These are phyloP conservation scores for Dromas ardeola DNA, from an alignment of 2,113 vertebrate genomes.

Conservation along the genomic window DNA sequence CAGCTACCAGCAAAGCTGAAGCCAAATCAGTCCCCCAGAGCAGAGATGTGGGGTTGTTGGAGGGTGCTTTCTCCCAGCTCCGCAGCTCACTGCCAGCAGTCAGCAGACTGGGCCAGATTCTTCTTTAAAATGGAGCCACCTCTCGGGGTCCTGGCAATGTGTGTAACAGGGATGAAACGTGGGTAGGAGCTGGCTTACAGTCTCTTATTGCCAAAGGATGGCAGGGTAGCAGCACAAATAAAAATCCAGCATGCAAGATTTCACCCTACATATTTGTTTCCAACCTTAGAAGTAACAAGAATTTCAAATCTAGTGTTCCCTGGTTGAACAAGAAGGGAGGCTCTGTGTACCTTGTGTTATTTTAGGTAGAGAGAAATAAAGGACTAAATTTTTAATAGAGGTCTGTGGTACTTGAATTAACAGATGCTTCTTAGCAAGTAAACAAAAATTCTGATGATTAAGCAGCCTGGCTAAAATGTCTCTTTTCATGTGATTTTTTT, in stretches of 20 bases:
- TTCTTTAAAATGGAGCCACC: background rate
- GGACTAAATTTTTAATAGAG: background rate
- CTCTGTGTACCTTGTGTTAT: background rate
- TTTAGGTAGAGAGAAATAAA: background rate
- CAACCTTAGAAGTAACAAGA: background rate
- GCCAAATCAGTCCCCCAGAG: background rate
- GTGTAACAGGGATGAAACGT: background rate
- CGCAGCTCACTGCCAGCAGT: background rate
- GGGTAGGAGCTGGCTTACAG: background rate
- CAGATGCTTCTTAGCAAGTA: slow-evolving; percentile 30
- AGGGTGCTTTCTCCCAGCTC: background rate
- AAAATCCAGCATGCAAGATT: background rate
- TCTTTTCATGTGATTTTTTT: background rate
- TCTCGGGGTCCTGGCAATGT: background rate
- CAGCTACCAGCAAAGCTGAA: background rate
- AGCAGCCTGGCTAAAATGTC: background rate
- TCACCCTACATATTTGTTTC: background rate
- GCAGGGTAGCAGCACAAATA: background rate
- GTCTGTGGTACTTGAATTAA: background rate
- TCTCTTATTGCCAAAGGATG: background rate
- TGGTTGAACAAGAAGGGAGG: background rate
- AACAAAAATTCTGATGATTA: background rate
- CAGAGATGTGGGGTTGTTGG: background rate
- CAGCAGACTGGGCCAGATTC: background rate
- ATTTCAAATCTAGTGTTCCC: background rate